A percentile compares a stretch with the other conserved stretches of the same genome.
phyloP scores from a whole-genome alignment of 2,113 vertebrate species.

The Xiphophorus couchianus region DNA sequence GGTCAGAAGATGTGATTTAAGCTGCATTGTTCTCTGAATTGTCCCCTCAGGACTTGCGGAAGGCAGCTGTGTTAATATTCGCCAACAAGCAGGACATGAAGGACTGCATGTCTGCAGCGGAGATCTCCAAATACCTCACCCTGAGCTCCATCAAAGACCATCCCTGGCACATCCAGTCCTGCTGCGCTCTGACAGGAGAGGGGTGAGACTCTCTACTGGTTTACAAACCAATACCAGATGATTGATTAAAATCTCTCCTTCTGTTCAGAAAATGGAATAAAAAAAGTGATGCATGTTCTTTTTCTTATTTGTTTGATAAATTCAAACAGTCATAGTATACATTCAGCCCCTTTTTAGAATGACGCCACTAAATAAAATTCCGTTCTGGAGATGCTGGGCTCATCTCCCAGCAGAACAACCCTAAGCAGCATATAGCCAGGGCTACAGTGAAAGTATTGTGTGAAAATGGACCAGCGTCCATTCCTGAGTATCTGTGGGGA shows the following conservation, averaged over 20 bases:
- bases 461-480: no score
- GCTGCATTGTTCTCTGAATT: slow-evolving; percentile 29
- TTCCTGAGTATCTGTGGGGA: no score
- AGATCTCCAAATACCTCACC: slow-evolving; percentile 97
- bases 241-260: background rate
- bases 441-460: no score
- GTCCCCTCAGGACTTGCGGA: slow-evolving; percentile 87
- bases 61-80: slow-evolving; percentile 96
- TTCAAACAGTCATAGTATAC: no score
- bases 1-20: slow-evolving; percentile 1
- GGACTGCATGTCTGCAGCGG: slow-evolving; percentile 96
- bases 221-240: background rate
- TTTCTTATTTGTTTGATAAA: no score
- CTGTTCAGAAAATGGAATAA: background rate
- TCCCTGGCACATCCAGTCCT: slow-evolving; percentile 98
- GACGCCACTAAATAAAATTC: no score
- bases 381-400: no score
- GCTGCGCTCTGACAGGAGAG: slow-evolving; percentile 96
- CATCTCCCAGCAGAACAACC: no score
- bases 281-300: no score
- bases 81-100: slow-evolving; percentile 99
- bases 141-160: slow-evolving; percentile 98
- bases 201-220: slow-evolving; percentile 81
- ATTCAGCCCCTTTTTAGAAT: no score
- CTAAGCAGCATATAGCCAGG: no score